Base-by-base conservation (phyloP, 2,888 invertebrate species). In the Heteromyza rotundicornis region DNA sequence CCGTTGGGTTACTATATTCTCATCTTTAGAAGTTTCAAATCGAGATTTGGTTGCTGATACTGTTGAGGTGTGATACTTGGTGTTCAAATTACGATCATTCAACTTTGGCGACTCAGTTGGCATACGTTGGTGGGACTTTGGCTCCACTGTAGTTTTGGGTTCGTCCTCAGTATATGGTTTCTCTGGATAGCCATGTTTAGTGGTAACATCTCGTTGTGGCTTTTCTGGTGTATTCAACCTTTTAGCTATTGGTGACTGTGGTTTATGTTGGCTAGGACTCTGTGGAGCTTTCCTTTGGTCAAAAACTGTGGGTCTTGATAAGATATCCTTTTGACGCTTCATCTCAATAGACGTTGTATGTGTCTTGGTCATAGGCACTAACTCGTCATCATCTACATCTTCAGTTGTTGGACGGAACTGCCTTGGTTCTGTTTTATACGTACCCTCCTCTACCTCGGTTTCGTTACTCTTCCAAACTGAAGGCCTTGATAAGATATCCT, bases 311-410 rank as follows among this genome's bases (percentile, higher is more conserved):
- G 86, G 86, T 62, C 86, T 80, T 40, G 78, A 84, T 17, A 86
- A 74, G 55, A 87, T 86, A 70, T 87, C 86, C 57, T 81, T 79
- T 57, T 84, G 84, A 60, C 82, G 66, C 66, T 77, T 71, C 2
- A 78, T 53, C 58, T 80, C 80, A 22, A 80, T 70, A 22, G 70
- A 68, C 12, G 73, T 76, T 3, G 80, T 76, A 49, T 80, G 80
- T 2, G 68, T 67, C 62, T 76, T 73, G 10, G 77, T 66, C 79
- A 90, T 90, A 0, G 91, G 90, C 80, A 88, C 88, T 55, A 88
- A 87, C 0, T 90, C 88, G n/a, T 88, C 88, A 69, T 89, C 89
- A 51, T 89, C 88, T 52, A 87, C 68, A 86, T 87, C 53, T 87
- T 85, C 23, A 87, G 72, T 19, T 84, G 81, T 8, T n/a, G n/a